Base-by-base conservation (phyloP, 2,888 invertebrate genomes). In the Proisotoma minuta region DNA sequence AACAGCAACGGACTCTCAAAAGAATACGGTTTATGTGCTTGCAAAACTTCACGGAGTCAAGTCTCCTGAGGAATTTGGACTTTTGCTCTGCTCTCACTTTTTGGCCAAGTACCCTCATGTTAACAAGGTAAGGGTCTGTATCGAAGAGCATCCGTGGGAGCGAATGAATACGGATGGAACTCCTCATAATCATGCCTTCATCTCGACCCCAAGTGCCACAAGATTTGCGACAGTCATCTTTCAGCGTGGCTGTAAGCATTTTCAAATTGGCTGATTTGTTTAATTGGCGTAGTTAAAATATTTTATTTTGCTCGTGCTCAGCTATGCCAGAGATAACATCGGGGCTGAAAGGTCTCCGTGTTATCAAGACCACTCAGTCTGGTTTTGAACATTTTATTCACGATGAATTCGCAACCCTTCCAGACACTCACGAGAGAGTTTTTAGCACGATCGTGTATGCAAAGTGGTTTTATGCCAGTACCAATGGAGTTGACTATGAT, bases 281-380 rank as follows among this genome's bases (percentile, higher is more conserved):
- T 15, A 34, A 34, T 34, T 10, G 8, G 8, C 8, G 15, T 34
- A 34, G 34, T 34, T 34, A 34, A 34, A 34, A 50, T 22, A 34
- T 15, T 34, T 34, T 10, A 34, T 34, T 34, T 34, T 34, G 34
- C 15, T 15, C 15, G 34, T 22, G 12, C 23, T 22, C 68, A 84
- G 84, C 81, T 72, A 77, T 79, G 10, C 81, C 86, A 8, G 78
- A 79, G 60, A 84, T 88, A 49, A 83, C 83, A 58, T 85, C 86
- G 8, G 88, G 89, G 8, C 78, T 89, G 57, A 85, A 84, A 72
- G 85, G 84, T 23, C 79, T 90, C 23, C 81, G 87, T 43, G 85
- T 90, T 0, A 77, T 90, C 66, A 90, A 90, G 78, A 89, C 89
- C 0, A 89, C 89, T 0, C 87, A 89, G 76, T 89, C 89, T 0